These are phyloP conservation scores for Tupaia chinensis DNA, from an alignment of 2,113 vertebrate species.

Conservation along the genomic window DNA sequence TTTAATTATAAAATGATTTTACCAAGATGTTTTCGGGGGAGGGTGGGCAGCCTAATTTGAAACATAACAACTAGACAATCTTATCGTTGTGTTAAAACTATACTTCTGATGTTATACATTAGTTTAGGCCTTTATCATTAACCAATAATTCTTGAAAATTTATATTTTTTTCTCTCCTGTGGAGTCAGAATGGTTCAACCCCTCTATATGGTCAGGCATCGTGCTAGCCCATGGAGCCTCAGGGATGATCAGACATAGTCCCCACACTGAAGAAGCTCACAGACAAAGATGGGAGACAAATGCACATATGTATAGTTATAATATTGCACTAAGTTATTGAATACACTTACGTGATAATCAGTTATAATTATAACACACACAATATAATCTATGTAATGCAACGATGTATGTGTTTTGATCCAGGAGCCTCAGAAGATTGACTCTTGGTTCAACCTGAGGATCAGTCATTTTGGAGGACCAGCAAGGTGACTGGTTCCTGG, in stretches of 20 bases:
- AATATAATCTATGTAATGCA: background rate
- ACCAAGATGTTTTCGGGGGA: background rate
- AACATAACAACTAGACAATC: background rate
- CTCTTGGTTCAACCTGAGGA: background rate
- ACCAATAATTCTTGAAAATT: background rate
- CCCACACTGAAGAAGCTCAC: background rate
- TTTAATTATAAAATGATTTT: constrained; percentile 53
- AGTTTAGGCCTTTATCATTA: constrained; percentile 4
- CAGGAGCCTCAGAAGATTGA: background rate
- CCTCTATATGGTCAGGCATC: background rate
- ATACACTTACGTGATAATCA: background rate
- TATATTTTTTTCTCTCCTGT: constrained; percentile 27
- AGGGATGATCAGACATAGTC: background rate
- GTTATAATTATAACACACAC: background rate
- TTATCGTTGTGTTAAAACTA: background rate
- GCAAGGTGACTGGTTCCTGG: background rate
- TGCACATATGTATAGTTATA: background rate
- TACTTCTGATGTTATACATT: background rate
- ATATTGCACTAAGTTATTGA: background rate
- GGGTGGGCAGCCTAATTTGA: background rate
- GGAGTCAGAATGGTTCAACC: background rate
- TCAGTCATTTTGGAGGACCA: background rate
- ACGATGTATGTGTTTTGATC: background rate
- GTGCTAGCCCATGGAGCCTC: background rate
- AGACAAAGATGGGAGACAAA: background rate